Evolutionary conservation across 2,888 invertebrate species (phyloP).

Genomic region (Caenorhabditis becei): DNA sequence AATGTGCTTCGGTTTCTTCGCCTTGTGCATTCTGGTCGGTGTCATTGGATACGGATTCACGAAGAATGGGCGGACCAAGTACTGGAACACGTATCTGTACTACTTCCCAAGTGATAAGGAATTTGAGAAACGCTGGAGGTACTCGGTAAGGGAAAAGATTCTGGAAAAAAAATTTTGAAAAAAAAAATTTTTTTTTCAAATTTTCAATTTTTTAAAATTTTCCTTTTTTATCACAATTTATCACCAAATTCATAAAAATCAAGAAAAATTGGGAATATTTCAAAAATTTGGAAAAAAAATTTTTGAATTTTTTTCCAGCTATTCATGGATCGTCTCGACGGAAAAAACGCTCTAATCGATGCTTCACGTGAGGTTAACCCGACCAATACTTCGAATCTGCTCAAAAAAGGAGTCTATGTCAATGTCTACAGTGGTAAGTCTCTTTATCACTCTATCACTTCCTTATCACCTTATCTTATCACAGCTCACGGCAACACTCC

Average conservation of each 20-base stretch:
- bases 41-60: constrained; percentile 3
- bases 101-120: background rate
- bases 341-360: background rate
- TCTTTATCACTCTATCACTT: background rate
- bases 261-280: no score
- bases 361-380: background rate
- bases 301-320: background rate
- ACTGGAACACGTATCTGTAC: background rate
- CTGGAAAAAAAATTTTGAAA: no score
- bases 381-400: background rate
- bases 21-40: background rate
- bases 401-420: background rate
- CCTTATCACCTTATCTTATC: background rate
- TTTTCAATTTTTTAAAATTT: no score
- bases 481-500: constrained; percentile 32
- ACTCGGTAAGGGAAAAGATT: constrained; percentile 4
- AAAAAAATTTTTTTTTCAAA: no score
- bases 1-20: background rate
- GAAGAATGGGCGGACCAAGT: background rate
- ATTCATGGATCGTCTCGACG: background rate
- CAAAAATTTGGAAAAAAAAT: no score
- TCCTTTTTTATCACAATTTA: no score
- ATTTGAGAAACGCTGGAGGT: constrained; percentile 2
- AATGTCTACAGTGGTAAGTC: background rate
- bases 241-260: no score